Evolutionary conservation across 1,140 invertebrate species (phyloP).

Genomic region (Zaprionus camerounensis): DNA sequence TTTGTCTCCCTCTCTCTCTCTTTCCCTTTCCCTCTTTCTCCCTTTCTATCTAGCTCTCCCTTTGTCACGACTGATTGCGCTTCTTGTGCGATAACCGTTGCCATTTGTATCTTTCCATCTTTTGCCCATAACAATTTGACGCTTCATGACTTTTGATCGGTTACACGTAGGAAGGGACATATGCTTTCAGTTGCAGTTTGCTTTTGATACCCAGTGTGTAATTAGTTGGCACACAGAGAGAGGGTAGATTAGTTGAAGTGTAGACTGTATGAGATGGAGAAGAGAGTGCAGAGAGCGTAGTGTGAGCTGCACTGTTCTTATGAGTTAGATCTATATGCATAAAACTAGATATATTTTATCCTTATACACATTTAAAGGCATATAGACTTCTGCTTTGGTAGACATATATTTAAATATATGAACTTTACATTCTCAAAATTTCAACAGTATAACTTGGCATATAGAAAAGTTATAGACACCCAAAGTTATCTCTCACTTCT

Average conservation of each 20-base stretch:
- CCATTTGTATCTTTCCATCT: conserved; percentile 75
- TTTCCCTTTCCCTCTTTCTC: conserved; percentile 11
- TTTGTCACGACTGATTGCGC: conserved; percentile 74
- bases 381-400: background rate
- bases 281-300: background rate
- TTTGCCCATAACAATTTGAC: conserved; percentile 82
- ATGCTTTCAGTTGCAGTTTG: conserved; percentile 2
- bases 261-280: background rate
- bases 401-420: background rate
- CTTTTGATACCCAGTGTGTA: background rate
- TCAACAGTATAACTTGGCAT: background rate
- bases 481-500: too few relatives aligned
- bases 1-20: conserved; percentile 38
- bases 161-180: conserved; percentile 19
- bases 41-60: conserved; percentile 19
- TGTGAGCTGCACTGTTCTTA: background rate
- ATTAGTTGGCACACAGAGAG: background rate
- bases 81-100: conserved; percentile 74
- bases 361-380: background rate
- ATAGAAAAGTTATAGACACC: too few relatives aligned
- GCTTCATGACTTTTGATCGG: conserved; percentile 75
- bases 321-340: too few relatives aligned
- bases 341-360: too few relatives aligned
- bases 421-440: background rate
- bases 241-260: background rate